phyloP scores from a whole-genome alignment of 2,113 vertebrate genomes.

The Malurus melanocephalus region DNA sequence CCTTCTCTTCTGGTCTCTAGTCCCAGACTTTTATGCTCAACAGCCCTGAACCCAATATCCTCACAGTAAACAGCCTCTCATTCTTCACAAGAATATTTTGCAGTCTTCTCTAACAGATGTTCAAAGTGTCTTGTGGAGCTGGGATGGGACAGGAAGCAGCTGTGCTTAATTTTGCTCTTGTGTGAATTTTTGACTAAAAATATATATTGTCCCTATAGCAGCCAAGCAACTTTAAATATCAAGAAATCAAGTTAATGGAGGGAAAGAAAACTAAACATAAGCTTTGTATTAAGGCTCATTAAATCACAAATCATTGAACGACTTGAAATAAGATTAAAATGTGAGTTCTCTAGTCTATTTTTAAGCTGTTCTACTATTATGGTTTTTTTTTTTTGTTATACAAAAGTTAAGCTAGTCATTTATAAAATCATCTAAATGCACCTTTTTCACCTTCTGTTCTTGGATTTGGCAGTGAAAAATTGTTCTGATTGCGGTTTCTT shows the following conservation, averaged over 20 bases:
- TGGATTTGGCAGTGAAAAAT: constrained; percentile 71
- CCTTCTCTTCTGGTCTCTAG: not conserved
- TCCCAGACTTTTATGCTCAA: not conserved
- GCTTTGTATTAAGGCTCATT: constrained; percentile 56
- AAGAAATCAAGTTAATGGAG: constrained; percentile 52
- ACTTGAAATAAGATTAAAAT: constrained; percentile 71
- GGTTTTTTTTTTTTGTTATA: constrained; percentile 32
- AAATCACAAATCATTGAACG: constrained; percentile 64
- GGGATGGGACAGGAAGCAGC: not conserved
- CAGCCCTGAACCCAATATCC: not conserved
- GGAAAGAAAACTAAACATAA: constrained; percentile 53
- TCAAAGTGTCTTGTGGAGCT: not conserved
- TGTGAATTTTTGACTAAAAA: constrained; percentile 51
- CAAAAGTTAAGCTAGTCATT: constrained; percentile 66
- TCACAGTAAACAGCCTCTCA: not conserved
- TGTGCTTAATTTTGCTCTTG: constrained; percentile 22
- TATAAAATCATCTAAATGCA: constrained; percentile 72
- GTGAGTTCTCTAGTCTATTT: constrained; percentile 65
- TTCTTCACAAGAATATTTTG: not conserved
- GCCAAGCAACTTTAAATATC: constrained; percentile 49
- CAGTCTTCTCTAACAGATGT: not conserved
- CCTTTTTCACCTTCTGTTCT: constrained; percentile 76
- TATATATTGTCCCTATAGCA: not conserved
- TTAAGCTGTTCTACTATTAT: constrained; percentile 61
- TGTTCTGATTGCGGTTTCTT: constrained; percentile 69